Base-by-base conservation (phyloP, 2,888 invertebrate species). In the Tricholauxania praeusta region DNA sequence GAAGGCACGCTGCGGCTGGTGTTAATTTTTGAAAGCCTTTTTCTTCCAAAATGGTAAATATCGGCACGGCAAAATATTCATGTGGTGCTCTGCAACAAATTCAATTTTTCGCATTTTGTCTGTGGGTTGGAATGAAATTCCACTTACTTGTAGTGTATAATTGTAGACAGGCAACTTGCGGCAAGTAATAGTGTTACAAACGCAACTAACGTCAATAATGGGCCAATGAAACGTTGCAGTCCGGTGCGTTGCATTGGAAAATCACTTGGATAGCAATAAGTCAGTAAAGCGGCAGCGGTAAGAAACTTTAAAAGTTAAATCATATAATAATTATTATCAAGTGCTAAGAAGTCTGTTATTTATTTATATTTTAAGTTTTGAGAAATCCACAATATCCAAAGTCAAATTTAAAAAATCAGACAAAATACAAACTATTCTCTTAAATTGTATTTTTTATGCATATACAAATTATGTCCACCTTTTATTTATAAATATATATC, bases 21-120 rank as follows among this genome's bases (percentile, higher is more conserved):
- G 90, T 84, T 47, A 90, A 86, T 85, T 90, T 90, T 74, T 89
- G 89, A 39, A 90, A 89, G 77, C 89, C 89, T 57, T 89, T 87
- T 74, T 88, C 86, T 78, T 90, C 89, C 69, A 90, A 88, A 64
- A 90, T 88, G 73, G 87, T 85, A 57, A 90, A 89, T 10, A 88
- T 73, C 28, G 88, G 88, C 19, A 87, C 87, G 12, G 87, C 87
- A 22, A 84, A 81, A 72, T 86, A 88, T 17, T 86, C 86, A n/a
- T 82, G 78, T 2, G 80, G 78, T 3, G 80, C 7, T 79, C 87
- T 87, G 52, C 0, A 74, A 78, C 1, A 7, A 39, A 63, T 32
- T 68, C 1, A 39, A 10, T 39, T 39, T 39, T 39, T 39, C 8
- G 1, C 8, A 10, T 39, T 10, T 39, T 1, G 39, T 15, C 0